phyloP scores from a whole-genome alignment of 2,888 invertebrate species.

The Liodrosophila aerea region DNA sequence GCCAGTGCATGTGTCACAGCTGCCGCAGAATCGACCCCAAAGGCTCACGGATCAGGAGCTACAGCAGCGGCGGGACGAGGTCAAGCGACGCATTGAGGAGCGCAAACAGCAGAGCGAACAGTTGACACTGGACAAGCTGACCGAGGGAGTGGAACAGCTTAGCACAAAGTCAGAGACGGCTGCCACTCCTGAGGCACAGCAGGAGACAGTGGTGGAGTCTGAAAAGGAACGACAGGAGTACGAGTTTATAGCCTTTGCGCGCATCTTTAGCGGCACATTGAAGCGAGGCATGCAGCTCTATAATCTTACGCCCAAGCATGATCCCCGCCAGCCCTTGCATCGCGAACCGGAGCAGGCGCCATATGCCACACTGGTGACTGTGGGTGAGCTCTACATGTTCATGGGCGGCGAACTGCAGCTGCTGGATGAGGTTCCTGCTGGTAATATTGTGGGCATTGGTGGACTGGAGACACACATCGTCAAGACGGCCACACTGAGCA shows the following conservation, averaged over 20 bases:
- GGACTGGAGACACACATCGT: slow-evolving; percentile 92
- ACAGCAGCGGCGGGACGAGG: slow-evolving; percentile 86
- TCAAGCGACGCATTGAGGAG: slow-evolving; percentile 86
- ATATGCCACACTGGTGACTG: slow-evolving; percentile 81
- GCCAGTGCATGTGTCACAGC: slow-evolving; percentile 87
- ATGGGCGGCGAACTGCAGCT: slow-evolving; percentile 95
- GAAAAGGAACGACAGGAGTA: slow-evolving; percentile 81
- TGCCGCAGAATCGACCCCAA: slow-evolving; percentile 92
- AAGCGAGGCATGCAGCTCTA: slow-evolving; percentile 90
- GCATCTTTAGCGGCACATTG: slow-evolving; percentile 94
- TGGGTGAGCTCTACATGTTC: slow-evolving; percentile 92
- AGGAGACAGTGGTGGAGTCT: not conserved
- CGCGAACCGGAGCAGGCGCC: slow-evolving; percentile 65
- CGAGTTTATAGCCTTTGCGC: slow-evolving; percentile 94
- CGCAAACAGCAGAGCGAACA: slow-evolving; percentile 76
- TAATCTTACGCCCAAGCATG: slow-evolving; percentile 94
- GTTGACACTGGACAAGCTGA: slow-evolving; percentile 58
- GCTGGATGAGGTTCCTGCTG: slow-evolving; percentile 91
- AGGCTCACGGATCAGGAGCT: slow-evolving; percentile 90
- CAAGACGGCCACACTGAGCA: slow-evolving; percentile 95
- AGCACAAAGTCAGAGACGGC: not conserved
- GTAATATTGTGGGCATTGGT: slow-evolving; percentile 95
- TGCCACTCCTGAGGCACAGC: not conserved
- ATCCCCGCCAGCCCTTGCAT: slow-evolving; percentile 84
- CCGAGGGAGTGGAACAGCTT: slow-evolving; percentile 51